Conservation (phyloP, 2,888 invertebrate species). For the Colostygia pectinataria region DNA sequence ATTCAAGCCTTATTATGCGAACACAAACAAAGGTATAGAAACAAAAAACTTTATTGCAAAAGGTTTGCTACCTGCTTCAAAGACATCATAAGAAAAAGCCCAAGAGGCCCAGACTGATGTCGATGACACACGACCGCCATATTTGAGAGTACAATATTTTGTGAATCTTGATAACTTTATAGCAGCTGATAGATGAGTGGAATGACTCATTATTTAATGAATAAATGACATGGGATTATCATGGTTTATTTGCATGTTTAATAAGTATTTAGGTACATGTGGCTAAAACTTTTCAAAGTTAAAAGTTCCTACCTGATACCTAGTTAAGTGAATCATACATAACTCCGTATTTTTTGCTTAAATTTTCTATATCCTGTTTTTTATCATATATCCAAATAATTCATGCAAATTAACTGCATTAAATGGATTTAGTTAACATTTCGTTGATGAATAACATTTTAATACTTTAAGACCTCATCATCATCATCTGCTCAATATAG, state of each 20-base stretch:
- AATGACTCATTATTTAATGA: conserved; percentile 48
- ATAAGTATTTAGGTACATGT: too few species aligned
- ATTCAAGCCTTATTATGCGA: conserved; percentile 45
- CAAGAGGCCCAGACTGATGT: conserved; percentile 46
- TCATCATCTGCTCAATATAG: conserved; percentile 13
- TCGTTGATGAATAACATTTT: conserved; percentile 13
- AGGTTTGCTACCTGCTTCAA: conserved; percentile 72
- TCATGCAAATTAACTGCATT: too few species aligned
- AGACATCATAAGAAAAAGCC: conserved; percentile 48
- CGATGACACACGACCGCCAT: conserved; percentile 61
- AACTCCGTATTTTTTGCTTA: conserved; percentile 17
- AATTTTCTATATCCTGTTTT: conserved; percentile 13
- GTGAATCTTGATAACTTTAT: conserved; percentile 43
- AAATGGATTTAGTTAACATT: too few species aligned
- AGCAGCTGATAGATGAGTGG: conserved; percentile 50
- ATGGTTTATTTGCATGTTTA: conserved; percentile 15
- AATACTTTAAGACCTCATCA: conserved; percentile 14
- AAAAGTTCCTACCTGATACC: too few species aligned
- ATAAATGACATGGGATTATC: conserved; percentile 28
- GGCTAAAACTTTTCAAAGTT: conserved; percentile 9
- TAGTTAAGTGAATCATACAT: too few species aligned
- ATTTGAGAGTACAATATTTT: conserved; percentile 39
- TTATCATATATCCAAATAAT: not conserved
- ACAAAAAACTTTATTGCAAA: conserved; percentile 64
- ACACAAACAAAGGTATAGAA: conserved; percentile 56